Percentiles rank a stretch among this genome's conserved stretches.
Conservation (phyloP, 2,888 invertebrate genomes). For the Protodeltote pygarga region DNA sequence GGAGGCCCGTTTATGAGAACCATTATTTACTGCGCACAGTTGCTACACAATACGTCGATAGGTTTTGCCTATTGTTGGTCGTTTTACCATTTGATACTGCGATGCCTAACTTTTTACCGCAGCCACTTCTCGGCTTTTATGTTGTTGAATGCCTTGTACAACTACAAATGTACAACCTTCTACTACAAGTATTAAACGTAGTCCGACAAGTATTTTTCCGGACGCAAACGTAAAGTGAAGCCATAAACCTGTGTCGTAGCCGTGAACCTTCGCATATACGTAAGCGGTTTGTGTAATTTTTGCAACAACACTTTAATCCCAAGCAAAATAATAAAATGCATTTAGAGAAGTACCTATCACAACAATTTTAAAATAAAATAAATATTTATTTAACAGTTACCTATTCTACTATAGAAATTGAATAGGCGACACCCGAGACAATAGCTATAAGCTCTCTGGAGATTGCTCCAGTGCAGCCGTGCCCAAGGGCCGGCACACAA, state of each 20-base stretch:
- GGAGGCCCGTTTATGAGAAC: slow-evolving; percentile 69
- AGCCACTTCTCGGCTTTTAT: slow-evolving; percentile 45
- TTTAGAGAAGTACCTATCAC: no score
- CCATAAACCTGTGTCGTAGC: slow-evolving; percentile 55
- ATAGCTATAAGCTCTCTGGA: slow-evolving; percentile 69
- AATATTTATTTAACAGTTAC: slow-evolving; percentile 36
- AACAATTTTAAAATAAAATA: background rate
- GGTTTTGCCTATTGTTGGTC: slow-evolving; percentile 67
- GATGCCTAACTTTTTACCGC: slow-evolving; percentile 51
- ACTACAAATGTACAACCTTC: slow-evolving; percentile 39
- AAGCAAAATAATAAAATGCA: background rate
- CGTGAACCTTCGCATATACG: slow-evolving; percentile 54
- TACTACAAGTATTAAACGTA: slow-evolving; percentile 40
- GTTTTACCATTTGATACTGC: slow-evolving; percentile 65
- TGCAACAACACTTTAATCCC: slow-evolving; percentile 17
- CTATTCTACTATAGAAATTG: slow-evolving; percentile 38
- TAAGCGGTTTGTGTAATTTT: slow-evolving; percentile 34
- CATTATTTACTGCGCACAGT: slow-evolving; percentile 64
- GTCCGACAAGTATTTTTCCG: slow-evolving; percentile 51
- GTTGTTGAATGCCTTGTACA: slow-evolving; percentile 48
- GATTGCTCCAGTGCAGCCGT: slow-evolving; percentile 53
- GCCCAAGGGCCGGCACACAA: slow-evolving; percentile 65
- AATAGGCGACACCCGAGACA: slow-evolving; percentile 62
- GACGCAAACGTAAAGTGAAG: slow-evolving; percentile 59
- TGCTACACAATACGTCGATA: slow-evolving; percentile 65